Evolutionary conservation across 2,888 invertebrate genomes (phyloP), one percentile per base, ranked within the genome.

Genomic region (Dicycla oo): DNA sequence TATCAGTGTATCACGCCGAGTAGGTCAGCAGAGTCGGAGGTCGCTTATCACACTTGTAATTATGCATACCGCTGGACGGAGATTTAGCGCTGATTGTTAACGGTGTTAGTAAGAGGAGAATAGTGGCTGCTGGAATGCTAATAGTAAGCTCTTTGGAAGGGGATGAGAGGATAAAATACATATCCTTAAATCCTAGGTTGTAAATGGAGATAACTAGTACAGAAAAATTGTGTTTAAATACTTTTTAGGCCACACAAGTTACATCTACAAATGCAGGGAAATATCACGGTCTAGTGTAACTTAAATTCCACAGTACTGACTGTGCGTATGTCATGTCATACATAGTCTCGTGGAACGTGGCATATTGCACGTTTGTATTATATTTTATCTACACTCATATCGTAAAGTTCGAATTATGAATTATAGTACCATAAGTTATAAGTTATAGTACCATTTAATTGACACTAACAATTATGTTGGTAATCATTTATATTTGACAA

Each of bases 1-100:
- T 66, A 78, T 78, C 81, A 45, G 49, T 10, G 30, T 60, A 69
- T 81, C 69, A 75, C n/a, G 53, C 38, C 1, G 26, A 53, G 20
- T 65, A 53, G 69, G 81, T 65, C 70, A 45, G 57, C 69, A 57
- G 53, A 45, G 53, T 51, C 51, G 63, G 54, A 51, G 70, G 49
- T 69, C 49, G 53, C 23, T 53, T 34, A 43, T 76, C 43, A 75
- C 65, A 26, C 30, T 43, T 47, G 3, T 57, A 57, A 65, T 53
- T 80, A 66, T 75, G 61, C 62, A 66, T 45, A 34, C 15, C 49
- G 30, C 30, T 13, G 26, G 13, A 20, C 10, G 53, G 65, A 30
- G 72, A 64, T 38, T 53, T 18, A 20, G 53, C 26, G n/a, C 30
- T 45, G 71, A 77, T 61, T 15, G 43, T 62, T 40, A 34, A 20